Conservation (phyloP, 2,113 vertebrate genomes). For the Brienomyrus longianalis region DNA sequence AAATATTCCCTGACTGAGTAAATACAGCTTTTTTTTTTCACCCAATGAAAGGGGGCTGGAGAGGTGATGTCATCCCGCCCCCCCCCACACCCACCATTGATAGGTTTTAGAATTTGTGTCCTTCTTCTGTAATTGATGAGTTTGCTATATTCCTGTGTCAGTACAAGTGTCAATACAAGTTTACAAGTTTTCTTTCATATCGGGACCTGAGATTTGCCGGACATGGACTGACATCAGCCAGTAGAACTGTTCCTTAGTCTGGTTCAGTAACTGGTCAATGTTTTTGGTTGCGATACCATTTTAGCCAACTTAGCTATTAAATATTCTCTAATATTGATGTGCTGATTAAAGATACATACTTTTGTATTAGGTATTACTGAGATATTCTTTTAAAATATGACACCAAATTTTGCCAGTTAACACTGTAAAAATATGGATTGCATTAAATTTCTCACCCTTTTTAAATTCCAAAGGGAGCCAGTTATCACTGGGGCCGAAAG, state of each 20-base stretch:
- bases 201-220: background rate
- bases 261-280: background rate
- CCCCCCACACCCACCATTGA: constrained; percentile 15
- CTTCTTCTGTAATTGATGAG: constrained; percentile 21
- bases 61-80: constrained; percentile 40
- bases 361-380: background rate
- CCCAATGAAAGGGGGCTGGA: constrained; percentile 33
- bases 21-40: constrained; percentile 42
- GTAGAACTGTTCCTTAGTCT: background rate
- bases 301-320: background rate
- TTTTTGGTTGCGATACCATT: constrained; percentile 14
- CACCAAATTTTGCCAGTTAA: background rate
- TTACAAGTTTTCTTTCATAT: background rate
- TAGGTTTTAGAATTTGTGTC: constrained; percentile 20
- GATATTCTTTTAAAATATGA: background rate
- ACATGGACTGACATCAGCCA: background rate
- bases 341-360: background rate
- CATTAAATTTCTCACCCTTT: background rate
- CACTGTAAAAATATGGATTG: background rate
- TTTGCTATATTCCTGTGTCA: constrained; percentile 7
- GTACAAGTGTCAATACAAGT: background rate
- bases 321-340: background rate
- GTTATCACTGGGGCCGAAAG: background rate
- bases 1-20: constrained; percentile 81
- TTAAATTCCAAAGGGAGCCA: background rate